Evolutionary conservation across 2,113 vertebrate species (phyloP), one percentile per base, ranked within the genome.

Genomic region (Uria aalge): DNA sequence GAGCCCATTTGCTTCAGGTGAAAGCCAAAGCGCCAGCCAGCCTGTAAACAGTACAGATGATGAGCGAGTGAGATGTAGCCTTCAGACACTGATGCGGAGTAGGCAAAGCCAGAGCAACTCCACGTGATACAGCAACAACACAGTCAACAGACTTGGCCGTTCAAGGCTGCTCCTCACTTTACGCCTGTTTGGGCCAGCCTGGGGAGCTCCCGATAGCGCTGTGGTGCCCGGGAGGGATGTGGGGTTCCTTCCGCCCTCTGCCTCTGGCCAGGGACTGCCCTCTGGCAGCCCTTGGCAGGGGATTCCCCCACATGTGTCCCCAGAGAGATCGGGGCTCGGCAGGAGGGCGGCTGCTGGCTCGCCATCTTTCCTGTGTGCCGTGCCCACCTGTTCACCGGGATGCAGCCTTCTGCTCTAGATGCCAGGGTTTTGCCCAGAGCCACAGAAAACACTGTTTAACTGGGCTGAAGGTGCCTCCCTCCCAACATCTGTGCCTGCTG

Each of bases 331-430:
- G 10, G 52, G 52, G 27, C 47, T 66, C 66, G 23, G 43, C 55
- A 41, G 36, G 34, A 47, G 55, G 57, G 40, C 1, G 2, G 63
- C 41, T 69, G 45, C 9, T 18, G 34, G 43, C 67, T 68, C 2
- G 0, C 57, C n/a, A 32, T 7, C 38, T n/a, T 36, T 23, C 23
- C 38, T 4, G 11, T 16, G 13, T 14, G 47, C 67, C 19, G 26
- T 5, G 47, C 74, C 57, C n/a, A 4, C 29, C 10, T 14, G 34
- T 40, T 66, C 66, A n/a, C 32, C 48, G 2, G 2, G n/a, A 17
- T 11, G 36, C 69, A 41, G 27, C 4, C 9, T 55, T 40, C 36
- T 53, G 78, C 67, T 63, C 83, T 32, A 73, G 36, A 29, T 7
- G 45, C 32, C 55, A 47, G 75, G 15, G 57, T 6, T 75, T 62